Conservation (phyloP, 2,113 vertebrate genomes). For the Pterocles gutturalis region DNA sequence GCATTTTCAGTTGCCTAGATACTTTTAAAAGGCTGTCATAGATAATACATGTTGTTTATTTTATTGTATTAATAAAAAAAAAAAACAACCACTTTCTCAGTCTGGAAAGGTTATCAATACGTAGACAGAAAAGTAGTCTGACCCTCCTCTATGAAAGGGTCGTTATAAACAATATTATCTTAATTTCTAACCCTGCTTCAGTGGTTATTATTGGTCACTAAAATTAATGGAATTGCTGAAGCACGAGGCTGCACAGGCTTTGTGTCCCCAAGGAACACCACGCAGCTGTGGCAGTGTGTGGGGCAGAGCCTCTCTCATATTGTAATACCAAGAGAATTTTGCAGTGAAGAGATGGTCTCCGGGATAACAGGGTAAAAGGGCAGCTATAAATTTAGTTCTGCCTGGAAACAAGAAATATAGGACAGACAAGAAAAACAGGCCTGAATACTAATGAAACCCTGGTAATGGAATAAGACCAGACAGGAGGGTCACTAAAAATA, state of each 20-base stretch:
- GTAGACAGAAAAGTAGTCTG: background rate
- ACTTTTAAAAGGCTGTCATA: background rate
- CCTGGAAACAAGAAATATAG: background rate
- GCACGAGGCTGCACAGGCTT: background rate
- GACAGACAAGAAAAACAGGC: background rate
- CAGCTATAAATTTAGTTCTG: background rate
- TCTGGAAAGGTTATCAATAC: background rate
- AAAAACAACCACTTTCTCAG: background rate
- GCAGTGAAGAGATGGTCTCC: background rate
- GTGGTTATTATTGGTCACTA: background rate
- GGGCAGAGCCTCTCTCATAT: background rate
- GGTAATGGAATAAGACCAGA: background rate
- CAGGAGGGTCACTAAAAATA: slow-evolving; percentile 2
- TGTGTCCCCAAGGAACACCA: accelerated
- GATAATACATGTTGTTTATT: background rate
- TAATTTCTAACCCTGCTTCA: background rate
- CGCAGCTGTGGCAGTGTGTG: background rate
- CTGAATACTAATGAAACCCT: background rate
- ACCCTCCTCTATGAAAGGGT: background rate
- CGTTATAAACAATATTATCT: background rate
- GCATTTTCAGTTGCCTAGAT: background rate
- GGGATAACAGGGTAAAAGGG: background rate
- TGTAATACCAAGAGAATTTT: background rate
- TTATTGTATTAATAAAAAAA: background rate
- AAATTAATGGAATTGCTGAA: background rate